phyloP scores from a whole-genome alignment of 1,140 invertebrate species.

The Scaptomyza montana region DNA sequence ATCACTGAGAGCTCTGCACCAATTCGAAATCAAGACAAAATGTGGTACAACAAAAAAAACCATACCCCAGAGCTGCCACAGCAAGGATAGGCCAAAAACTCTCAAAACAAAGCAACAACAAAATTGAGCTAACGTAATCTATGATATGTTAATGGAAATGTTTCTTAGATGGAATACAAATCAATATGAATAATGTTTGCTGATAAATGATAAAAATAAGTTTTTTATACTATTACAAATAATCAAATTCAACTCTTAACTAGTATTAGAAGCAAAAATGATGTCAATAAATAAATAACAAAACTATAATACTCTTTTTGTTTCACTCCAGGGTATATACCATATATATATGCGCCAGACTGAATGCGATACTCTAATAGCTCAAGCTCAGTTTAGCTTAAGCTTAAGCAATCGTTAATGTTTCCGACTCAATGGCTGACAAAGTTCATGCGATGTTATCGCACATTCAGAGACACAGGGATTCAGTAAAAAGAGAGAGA shows the following conservation, averaged over 20 bases:
- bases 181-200: too few species aligned
- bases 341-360: not conserved
- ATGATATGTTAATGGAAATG: too few species aligned
- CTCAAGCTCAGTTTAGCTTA: slow-evolving; percentile 6
- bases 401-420: slow-evolving; percentile 23
- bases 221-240: too few species aligned
- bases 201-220: too few species aligned
- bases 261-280: too few species aligned
- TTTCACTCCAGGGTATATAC: not conserved
- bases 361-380: slow-evolving; percentile 33
- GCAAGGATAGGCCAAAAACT: slow-evolving; percentile 5
- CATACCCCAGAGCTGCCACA: not conserved
- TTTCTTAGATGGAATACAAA: too few species aligned
- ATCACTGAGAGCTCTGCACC: slow-evolving; percentile 39
- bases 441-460: slow-evolving; percentile 66
- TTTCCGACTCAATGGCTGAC: slow-evolving; percentile 38
- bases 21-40: slow-evolving; percentile 70
- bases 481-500: not conserved
- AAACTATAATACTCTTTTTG: too few species aligned
- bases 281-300: too few species aligned
- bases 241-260: too few species aligned
- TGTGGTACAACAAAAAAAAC: slow-evolving; percentile 36
- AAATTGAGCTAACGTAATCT: too few species aligned
- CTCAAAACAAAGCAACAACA: too few species aligned
- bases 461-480: slow-evolving; percentile 27